A percentile compares a stretch with the other conserved stretches of the same genome.
Evolutionary conservation across 2,113 vertebrate genomes (phyloP).

Genomic region (Sebastes fasciatus): DNA sequence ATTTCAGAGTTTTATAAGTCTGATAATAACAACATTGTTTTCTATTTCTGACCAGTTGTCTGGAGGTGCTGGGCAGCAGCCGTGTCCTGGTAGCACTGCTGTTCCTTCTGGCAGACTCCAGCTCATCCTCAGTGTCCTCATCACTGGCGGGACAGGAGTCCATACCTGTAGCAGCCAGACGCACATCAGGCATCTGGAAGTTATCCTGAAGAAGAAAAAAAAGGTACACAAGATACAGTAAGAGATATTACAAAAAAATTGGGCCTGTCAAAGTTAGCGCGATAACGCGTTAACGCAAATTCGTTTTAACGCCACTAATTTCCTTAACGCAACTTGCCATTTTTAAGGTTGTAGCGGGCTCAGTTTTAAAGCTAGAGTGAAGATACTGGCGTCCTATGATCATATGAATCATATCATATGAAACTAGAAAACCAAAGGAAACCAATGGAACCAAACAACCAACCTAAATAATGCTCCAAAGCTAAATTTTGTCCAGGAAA

Average conservation of each 20-base stretch:
- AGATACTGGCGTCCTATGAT: too few species aligned
- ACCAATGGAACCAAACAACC: too few species aligned
- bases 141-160: conserved; percentile 88
- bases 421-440: too few species aligned
- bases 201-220: conserved; percentile 71
- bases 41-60: conserved; percentile 78
- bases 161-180: conserved; percentile 83
- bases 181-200: conserved; percentile 82
- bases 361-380: too few species aligned
- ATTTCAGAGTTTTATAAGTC: not conserved
- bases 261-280: not conserved
- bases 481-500: too few species aligned
- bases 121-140: conserved; percentile 86
- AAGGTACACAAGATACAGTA: not conserved
- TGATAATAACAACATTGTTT: not conserved
- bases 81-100: conserved; percentile 59
- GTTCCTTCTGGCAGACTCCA: conserved; percentile 72
- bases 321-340: too few species aligned
- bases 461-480: too few species aligned
- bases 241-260: too few species aligned
- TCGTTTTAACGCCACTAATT: too few species aligned
- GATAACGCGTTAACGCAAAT: too few species aligned
- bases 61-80: conserved; percentile 77
- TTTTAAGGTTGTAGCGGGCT: too few species aligned
- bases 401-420: too few species aligned